Percentiles rank a stretch among this genome's conserved stretches.
Evolutionary conservation across 2,888 invertebrate genomes (phyloP).

Genomic region (Zhuqinia jingwanae): DNA sequence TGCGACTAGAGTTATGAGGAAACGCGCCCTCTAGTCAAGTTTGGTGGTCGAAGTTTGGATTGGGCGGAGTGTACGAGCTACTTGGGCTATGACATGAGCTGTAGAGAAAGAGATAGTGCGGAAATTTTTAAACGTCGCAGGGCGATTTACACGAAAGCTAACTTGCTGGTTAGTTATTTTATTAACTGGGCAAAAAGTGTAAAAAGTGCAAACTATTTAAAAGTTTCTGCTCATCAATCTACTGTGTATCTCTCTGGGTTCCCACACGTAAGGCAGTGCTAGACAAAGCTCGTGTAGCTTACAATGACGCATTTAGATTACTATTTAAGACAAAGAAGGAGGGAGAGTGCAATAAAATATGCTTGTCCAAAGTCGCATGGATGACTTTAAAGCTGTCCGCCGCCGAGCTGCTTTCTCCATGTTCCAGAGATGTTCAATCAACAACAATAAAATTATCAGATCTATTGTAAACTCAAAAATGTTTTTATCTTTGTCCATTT

Average conservation of each 20-base stretch:
- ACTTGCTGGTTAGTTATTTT: neutral
- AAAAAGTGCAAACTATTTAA: too few species aligned
- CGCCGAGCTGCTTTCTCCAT: neutral
- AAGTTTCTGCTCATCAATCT: neutral
- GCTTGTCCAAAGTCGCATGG: neutral
- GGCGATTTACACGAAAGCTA: neutral
- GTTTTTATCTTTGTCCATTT: too few species aligned
- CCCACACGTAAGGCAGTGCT: neutral
- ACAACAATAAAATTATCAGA: neutral
- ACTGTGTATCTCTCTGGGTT: neutral
- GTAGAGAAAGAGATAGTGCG: neutral
- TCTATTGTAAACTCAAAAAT: too few species aligned
- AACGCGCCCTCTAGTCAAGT: neutral
- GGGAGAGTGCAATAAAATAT: neutral
- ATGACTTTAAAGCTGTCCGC: neutral
- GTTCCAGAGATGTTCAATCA: too few species aligned
- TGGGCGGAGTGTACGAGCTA: constrained; percentile 3
- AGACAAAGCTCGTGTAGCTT: neutral
- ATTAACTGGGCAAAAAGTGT: neutral
- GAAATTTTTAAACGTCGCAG: neutral
- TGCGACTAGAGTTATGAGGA: neutral
- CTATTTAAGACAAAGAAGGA: neutral
- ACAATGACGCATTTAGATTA: neutral
- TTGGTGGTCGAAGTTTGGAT: neutral
- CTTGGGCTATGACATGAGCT: constrained; percentile 9